A percentile compares a stretch with the other conserved stretches of the same genome.
Conservation (phyloP, 2,888 invertebrate genomes). For the Cinara cedri region DNA sequence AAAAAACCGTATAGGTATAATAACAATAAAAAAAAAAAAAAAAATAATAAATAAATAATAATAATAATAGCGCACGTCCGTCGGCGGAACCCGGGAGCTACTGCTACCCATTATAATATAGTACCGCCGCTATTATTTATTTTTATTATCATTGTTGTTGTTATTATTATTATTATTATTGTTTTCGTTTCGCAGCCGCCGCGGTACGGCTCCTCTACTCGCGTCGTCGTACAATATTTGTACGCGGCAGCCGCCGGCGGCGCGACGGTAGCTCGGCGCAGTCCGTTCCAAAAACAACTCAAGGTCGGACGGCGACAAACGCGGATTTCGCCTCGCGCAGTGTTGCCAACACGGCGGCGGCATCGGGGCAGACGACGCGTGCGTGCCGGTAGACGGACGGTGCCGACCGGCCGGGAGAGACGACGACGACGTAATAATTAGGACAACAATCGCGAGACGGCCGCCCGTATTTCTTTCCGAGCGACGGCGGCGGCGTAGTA, state of each 20-base stretch:
- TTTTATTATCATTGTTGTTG: neutral
- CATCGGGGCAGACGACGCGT: neutral
- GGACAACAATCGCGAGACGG: slow-evolving; percentile 24
- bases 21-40: neutral
- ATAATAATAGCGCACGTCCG: neutral
- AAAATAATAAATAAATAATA: neutral
- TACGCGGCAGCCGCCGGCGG: neutral
- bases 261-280: slow-evolving; percentile 20
- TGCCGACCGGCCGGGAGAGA: neutral
- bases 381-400: neutral
- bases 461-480: slow-evolving; percentile 9
- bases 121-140: too few species aligned
- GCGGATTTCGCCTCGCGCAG: slow-evolving; percentile 45
- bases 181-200: slow-evolving; percentile 28
- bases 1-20: neutral
- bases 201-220: neutral
- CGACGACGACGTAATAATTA: slow-evolving; percentile 40
- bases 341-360: slow-evolving; percentile 36
- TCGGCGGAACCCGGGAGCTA: slow-evolving; percentile 22
- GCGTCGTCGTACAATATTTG: neutral
- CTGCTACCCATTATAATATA: neutral
- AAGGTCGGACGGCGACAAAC: slow-evolving; percentile 42
- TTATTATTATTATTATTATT: slow-evolving; percentile 29
- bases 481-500: neutral
- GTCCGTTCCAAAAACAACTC: slow-evolving; percentile 50